Evolutionary conservation across 2,797 vertebrate species (phyloP), one percentile per base, ranked within the genome.

Genomic region (Pygocentrus nattereri): DNA sequence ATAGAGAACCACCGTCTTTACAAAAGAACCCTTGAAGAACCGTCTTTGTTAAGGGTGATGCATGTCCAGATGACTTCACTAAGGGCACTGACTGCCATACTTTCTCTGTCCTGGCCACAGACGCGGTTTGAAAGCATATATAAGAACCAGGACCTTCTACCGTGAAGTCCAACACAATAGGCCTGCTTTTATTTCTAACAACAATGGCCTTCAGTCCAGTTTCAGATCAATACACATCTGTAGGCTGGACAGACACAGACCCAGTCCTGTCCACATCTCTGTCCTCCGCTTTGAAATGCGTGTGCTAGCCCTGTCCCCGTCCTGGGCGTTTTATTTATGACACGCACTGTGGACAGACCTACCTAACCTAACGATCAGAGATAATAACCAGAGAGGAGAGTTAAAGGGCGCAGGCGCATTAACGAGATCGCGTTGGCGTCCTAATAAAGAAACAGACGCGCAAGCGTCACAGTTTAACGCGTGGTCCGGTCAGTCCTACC

Each of bases 401-500:
- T 47, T 23, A 44, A 70, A 18, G 68, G 68, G 23, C 41, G 44
- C 68, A 70, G 31, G 65, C 65, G 67, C 67, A 69, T 25, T 21
- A 47, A 69, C 38, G 41, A 47, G 23, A 41, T 69, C 68, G 30
- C 5, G 23, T 4, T 25, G 31, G 67, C 13, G 10, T 52, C 27
- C 25, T 47, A 25, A 25, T 38, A 76, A 76, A 25, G 56, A 69
- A 61, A 47, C 38, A 79, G 5, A 21, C 23, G 11, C 1, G 25
- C 41, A 56, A 10, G 23, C 31, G 0, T 49, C 19, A 27, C 21
- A 30, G 3, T 47, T 30, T 1, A 4, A 4, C 13, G 5, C 7
- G 4, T 47, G 62, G 68, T 19, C 6, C 21, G 23, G 11, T 52
- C 47, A 71, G 54, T 54, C 72, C 10, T 85, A 85, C 84, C 86